Evolutionary conservation across 2,113 vertebrate genomes (phyloP), one percentile per base, ranked within the genome.

Genomic region (Anarhynchus alexandrinus): DNA sequence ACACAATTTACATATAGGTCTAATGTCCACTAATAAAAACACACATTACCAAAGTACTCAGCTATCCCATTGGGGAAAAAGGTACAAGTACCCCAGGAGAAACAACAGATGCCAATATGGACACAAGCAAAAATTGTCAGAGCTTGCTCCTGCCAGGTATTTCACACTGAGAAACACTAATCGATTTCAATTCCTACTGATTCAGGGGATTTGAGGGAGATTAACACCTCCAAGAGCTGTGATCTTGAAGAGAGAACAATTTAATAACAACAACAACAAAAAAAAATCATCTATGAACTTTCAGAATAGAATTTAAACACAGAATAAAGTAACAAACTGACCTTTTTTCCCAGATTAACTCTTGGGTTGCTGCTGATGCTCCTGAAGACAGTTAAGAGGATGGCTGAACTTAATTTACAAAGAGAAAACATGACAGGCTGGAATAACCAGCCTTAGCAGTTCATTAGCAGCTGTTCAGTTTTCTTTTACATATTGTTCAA

Each of bases 401-500:
- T 29, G 11, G 3, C 27, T 65, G 30, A 69, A 80, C 5, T 42
- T 80, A 70, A 88, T 62, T 73, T 74, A 74, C n/a, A 42, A 58
- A 70, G 13, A 59, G 32, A 91, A 82, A 74, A 86, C 26, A 58
- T 9, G n/a, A 66, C 22, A 25, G 3, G 11, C 54, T 90, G 43
- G 30, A 96, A 93, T 91, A 97, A 94, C 65, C 51, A 96, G 92
- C 83, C 71, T 95, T 92, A 94, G 80, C 84, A 94, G 73, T 80
- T 97, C 92, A 77, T 84, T 92, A 96, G 89, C 76, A 95, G 52
- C 72, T 83, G 51, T 32, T 86, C 67, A 64, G 65, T 86, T 94
- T 94, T 96, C 80, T 89, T 97, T 91, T 79, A 40, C 11, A 42
- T 43, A 64, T 13, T 81, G 11, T 47, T 82, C n/a, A 40, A 34